phyloP scores from a whole-genome alignment of 92 coral and sea anemone species.

The Porites evermanni region DNA sequence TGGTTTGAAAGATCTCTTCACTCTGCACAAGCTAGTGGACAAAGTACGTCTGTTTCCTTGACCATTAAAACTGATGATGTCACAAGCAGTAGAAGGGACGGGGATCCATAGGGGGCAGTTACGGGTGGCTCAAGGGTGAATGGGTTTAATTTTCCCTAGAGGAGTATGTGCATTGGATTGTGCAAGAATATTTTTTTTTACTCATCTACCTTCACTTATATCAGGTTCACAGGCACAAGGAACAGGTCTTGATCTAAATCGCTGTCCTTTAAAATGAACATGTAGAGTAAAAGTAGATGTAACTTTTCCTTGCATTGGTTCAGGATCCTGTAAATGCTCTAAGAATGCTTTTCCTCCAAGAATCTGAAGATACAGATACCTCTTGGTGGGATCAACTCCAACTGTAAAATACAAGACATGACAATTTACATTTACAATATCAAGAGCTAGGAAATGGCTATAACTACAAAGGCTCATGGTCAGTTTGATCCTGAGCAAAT shows the following conservation, averaged over 20 bases:
- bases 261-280: conserved; percentile 96
- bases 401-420: conserved; percentile 45
- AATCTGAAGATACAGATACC: conserved; percentile 94
- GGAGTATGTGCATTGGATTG: too few relatives aligned
- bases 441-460: background rate
- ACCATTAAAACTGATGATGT: too few relatives aligned
- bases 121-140: too few relatives aligned
- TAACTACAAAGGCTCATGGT: too few relatives aligned
- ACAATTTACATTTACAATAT: background rate
- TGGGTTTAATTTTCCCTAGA: too few relatives aligned
- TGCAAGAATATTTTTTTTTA: too few relatives aligned
- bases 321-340: conserved; percentile 98
- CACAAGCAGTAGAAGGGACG: too few relatives aligned
- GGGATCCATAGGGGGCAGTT: too few relatives aligned
- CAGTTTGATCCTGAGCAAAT: too few relatives aligned
- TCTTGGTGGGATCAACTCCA: conserved; percentile 92
- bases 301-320: conserved; percentile 90
- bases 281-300: conserved; percentile 92
- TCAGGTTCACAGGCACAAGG: conserved; percentile 99
- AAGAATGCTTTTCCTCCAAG: conserved; percentile 98
- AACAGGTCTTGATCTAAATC: conserved; percentile 93
- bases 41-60: too few relatives aligned
- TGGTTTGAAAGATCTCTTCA: too few relatives aligned
- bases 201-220: conserved; percentile 83
- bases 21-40: too few relatives aligned